These are phyloP conservation scores for Amphiura filiformis DNA, from an alignment of 35 echinoderm and acorn worm genomes.

Conservation along the genomic window DNA sequence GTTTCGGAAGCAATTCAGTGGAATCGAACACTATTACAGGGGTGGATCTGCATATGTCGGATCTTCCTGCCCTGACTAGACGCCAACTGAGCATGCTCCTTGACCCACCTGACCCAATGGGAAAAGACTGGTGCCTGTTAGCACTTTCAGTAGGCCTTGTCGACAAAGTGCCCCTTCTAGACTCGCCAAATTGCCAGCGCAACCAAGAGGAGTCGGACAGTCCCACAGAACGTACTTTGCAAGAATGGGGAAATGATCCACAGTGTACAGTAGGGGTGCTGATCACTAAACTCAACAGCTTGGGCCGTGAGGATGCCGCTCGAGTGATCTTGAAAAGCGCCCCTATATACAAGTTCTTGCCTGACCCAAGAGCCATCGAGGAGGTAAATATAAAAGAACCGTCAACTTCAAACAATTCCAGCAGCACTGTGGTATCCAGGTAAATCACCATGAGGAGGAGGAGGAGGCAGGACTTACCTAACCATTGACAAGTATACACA, in stretches of 20 bases:
- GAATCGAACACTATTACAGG: slow-evolving; percentile 74
- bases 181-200: slow-evolving; percentile 56
- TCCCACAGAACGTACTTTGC: slow-evolving; percentile 77
- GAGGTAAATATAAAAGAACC: slow-evolving; percentile 45
- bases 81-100: slow-evolving; percentile 92
- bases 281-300: slow-evolving; percentile 69
- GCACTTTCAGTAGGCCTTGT: slow-evolving; percentile 76
- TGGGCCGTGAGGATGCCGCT: slow-evolving; percentile 79
- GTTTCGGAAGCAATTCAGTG: slow-evolving; percentile 69
- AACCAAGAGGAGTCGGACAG: slow-evolving; percentile 84
- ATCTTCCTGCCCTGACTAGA: slow-evolving; percentile 74
- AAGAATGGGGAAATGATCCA: slow-evolving; percentile 65
- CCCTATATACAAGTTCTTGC: slow-evolving; percentile 92
- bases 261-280: slow-evolving; percentile 74
- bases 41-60: slow-evolving; percentile 68
- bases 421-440: slow-evolving; percentile 85
- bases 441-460: neutral
- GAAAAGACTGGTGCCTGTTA: slow-evolving; percentile 97
- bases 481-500: too few relatives aligned
- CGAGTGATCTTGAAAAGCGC: slow-evolving; percentile 70
- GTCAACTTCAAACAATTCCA: slow-evolving; percentile 70
- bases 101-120: slow-evolving; percentile 96
- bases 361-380: slow-evolving; percentile 73
- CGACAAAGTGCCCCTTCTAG: slow-evolving; percentile 78
- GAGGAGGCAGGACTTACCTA: too few relatives aligned